Evolutionary conservation across 2,888 invertebrate genomes (phyloP), one percentile per base, ranked within the genome.

Genomic region (Caenorhabditis plicata): DNA sequence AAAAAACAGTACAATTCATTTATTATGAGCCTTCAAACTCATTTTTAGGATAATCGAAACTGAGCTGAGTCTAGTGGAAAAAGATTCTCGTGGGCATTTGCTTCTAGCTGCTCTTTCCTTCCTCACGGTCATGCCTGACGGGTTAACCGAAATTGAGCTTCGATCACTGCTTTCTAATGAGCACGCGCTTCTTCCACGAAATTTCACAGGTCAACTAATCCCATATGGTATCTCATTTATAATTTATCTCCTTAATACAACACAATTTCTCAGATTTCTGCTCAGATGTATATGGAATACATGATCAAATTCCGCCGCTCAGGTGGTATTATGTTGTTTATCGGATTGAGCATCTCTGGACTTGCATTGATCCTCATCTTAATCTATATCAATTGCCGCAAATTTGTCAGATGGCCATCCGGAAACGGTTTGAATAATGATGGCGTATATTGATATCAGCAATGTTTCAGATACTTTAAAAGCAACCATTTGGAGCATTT

Each of bases 1-100:
- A n/a, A n/a, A n/a, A n/a, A n/a, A n/a, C n/a, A n/a, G n/a, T n/a
- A n/a, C n/a, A n/a, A n/a, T n/a, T n/a, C n/a, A n/a, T n/a, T n/a
- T n/a, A n/a, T n/a, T n/a, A n/a, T n/a, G n/a, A n/a, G n/a, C n/a
- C n/a, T 20, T n/a, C 39, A 17, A 9, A 17, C 20, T 9, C 8
- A 43, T 42, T 58, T 60, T 32, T 52, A 67, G 67, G 25, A 48
- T 64, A n/a, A 46, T 63, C 36, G 68, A 68, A 40, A 62, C 64
- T 3, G 68, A 68, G 33, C 23, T 68, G 8, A 50, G 55, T 22
- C 23, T 68, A 45, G 58, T 68, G 64, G 68, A 68, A 53, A 43
- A 50, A 5, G 68, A 68, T 23, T 31, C 38, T 20, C 46, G 31
- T 20, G 68, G 68, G 20, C 68, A 68, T 54, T 53, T 68, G 26